Conservation (phyloP, 2,888 invertebrate genomes). For the Neoaliturus tenellus region DNA sequence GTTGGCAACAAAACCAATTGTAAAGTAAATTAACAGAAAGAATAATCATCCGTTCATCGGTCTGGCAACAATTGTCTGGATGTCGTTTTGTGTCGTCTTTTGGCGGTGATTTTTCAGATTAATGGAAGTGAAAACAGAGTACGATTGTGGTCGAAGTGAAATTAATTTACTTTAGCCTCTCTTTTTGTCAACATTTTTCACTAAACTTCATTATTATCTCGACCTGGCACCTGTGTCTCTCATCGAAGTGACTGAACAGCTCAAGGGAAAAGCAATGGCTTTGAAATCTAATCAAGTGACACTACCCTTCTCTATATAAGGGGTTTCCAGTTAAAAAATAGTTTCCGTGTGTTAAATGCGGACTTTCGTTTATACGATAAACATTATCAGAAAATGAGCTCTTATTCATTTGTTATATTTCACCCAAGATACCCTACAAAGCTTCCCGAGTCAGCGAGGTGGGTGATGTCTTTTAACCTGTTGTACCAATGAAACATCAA, state of each 20-base stretch:
- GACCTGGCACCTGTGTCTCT: not conserved
- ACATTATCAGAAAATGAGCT: too few species aligned
- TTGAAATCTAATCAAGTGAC: constrained; percentile 9
- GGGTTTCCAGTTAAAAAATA: not conserved
- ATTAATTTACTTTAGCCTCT: not conserved
- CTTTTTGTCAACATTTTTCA: not conserved
- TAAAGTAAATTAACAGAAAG: constrained; percentile 41
- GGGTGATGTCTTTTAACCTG: not conserved
- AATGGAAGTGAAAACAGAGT: not conserved
- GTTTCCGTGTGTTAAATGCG: not conserved
- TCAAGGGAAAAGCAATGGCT: constrained; percentile 14
- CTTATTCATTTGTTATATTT: too few species aligned
- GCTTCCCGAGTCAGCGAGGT: not conserved
- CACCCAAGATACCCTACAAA: not conserved
- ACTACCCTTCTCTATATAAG: not conserved
- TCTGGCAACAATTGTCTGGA: constrained; percentile 38
- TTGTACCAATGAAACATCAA: too few species aligned
- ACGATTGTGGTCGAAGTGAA: not conserved
- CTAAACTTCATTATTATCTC: not conserved
- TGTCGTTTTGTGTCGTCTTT: not conserved
- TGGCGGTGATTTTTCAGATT: constrained; percentile 42
- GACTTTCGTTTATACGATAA: too few species aligned
- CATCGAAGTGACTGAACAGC: not conserved
- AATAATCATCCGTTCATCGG: constrained; percentile 41
- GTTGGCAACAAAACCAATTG: constrained; percentile 19